Conservation (phyloP, 2,113 vertebrate species). For the Phodopus roborovskii region DNA sequence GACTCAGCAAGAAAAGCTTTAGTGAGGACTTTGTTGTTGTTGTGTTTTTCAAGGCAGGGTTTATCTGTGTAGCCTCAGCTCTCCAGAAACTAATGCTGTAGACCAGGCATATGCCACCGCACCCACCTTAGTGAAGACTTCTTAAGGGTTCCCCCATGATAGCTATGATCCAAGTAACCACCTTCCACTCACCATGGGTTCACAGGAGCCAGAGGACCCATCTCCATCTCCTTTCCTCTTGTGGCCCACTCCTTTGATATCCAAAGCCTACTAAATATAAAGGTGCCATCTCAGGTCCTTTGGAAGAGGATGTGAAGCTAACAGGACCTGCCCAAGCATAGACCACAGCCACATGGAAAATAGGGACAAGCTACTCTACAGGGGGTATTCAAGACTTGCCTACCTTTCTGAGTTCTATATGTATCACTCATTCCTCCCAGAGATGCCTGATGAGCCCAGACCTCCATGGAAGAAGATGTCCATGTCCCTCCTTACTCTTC, state of each 20-base stretch:
- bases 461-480: background rate
- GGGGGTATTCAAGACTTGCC: fast-evolving
- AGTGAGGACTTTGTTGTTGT: background rate
- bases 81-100: background rate
- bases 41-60: background rate
- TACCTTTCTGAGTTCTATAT: background rate
- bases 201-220: background rate
- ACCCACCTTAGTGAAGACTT: background rate
- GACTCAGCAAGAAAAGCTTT: background rate
- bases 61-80: background rate
- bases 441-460: background rate
- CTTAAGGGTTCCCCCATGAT: background rate
- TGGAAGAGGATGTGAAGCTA: background rate
- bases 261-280: background rate
- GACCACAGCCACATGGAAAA: no score
- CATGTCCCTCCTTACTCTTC: background rate
- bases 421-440: background rate
- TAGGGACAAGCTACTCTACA: background rate
- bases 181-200: background rate
- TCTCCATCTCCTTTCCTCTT: background rate
- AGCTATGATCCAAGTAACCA: background rate
- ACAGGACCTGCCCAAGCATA: background rate
- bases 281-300: background rate
- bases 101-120: background rate
- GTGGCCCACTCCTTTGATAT: background rate